Percentiles rank a stretch among this genome's conserved stretches.
These are phyloP conservation scores for Balaeniceps rex DNA, from an alignment of 2,113 vertebrate genomes.

Conservation along the genomic window DNA sequence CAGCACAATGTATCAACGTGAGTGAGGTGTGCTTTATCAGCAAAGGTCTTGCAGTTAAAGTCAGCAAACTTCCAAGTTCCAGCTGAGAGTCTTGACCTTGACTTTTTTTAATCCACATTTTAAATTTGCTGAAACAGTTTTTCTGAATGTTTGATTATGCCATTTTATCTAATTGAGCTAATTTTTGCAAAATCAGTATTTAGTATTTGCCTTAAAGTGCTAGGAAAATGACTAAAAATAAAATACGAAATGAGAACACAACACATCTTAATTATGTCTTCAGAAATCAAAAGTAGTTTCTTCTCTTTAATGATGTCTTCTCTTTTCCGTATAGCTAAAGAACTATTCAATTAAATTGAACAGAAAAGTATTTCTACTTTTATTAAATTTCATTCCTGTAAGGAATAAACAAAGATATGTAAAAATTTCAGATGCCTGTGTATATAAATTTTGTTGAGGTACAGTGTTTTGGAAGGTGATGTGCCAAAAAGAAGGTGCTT, in stretches of 20 bases:
- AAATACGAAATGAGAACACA: neutral
- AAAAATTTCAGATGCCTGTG: neutral
- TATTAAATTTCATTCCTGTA: neutral
- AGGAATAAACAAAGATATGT: neutral
- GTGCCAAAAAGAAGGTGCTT: neutral
- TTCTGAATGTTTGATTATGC: neutral
- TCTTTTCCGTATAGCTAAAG: neutral
- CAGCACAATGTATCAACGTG: neutral
- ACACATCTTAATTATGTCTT: neutral
- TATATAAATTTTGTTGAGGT: neutral
- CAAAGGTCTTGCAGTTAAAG: neutral
- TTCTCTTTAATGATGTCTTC: neutral
- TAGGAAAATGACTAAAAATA: neutral
- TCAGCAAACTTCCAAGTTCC: neutral
- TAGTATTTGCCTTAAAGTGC: conserved; percentile 8
- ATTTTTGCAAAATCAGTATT: neutral
- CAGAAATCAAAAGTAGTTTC: neutral
- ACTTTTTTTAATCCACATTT: neutral
- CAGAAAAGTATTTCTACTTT: neutral
- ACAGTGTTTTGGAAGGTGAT: neutral
- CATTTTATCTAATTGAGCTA: neutral
- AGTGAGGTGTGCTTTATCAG: neutral
- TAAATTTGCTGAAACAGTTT: neutral
- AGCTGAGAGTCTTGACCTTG: neutral
- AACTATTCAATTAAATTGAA: neutral